Conservation (phyloP, 2,797 vertebrate species). For the Thunnus albacares region DNA sequence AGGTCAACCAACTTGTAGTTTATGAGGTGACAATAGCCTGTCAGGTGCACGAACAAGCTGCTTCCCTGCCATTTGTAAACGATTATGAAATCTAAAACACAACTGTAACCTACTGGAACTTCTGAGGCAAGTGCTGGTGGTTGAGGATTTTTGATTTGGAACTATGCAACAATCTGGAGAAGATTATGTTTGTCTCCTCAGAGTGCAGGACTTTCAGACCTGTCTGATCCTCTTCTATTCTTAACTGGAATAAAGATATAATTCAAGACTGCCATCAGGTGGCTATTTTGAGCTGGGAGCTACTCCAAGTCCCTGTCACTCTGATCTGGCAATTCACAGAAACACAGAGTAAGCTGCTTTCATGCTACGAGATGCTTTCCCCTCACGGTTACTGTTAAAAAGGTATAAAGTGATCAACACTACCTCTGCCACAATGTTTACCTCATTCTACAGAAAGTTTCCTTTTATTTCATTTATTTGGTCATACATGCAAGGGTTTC, state of each 20-base stretch:
- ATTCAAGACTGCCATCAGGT: slow-evolving; percentile 81
- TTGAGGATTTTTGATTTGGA: not conserved
- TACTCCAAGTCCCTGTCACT: slow-evolving; percentile 7
- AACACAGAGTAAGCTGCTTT: not conserved
- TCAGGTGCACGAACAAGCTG: not conserved
- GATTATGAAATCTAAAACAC: not conserved
- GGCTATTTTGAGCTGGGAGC: slow-evolving; percentile 60
- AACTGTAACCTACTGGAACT: not conserved
- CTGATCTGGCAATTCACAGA: slow-evolving; percentile 11
- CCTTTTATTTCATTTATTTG: too few relatives aligned
- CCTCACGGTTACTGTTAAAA: not conserved
- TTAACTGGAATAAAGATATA: slow-evolving; percentile 47
- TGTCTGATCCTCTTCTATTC: slow-evolving; percentile 50
- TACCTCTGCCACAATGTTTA: too few relatives aligned
- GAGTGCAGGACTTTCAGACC: slow-evolving; percentile 15
- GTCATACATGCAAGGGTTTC: too few relatives aligned
- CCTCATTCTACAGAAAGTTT: too few relatives aligned
- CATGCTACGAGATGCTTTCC: not conserved
- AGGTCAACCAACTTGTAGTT: not conserved
- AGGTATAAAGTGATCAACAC: too few relatives aligned
- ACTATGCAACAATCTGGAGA: slow-evolving; percentile 1
- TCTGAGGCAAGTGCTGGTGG: not conserved
- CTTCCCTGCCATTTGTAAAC: not conserved
- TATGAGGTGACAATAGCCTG: not conserved
- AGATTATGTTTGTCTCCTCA: not conserved